Percentiles rank a stretch among this genome's conserved stretches.
These are phyloP conservation scores for Stomatorhinus walkeri DNA, from an alignment of 2,797 vertebrate genomes.

Conservation along the genomic window DNA sequence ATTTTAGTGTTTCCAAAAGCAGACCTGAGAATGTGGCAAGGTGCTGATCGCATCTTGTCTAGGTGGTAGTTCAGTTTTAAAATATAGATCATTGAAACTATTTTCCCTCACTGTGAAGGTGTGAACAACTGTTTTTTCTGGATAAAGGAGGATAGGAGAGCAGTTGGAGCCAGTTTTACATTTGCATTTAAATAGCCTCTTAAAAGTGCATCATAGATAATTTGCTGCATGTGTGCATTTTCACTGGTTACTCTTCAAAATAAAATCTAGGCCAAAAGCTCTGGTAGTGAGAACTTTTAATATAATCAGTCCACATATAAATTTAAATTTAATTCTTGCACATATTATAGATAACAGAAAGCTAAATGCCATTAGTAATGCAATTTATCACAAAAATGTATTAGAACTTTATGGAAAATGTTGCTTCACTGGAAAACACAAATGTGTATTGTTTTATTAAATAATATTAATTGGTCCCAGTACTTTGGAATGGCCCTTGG, in stretches of 20 bases:
- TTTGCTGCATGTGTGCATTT: background rate
- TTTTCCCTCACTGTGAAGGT: background rate
- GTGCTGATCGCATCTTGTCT: background rate
- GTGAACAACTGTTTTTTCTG: background rate
- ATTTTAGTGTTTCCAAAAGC: background rate
- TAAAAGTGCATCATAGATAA: background rate
- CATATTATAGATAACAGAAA: slow-evolving; percentile 1
- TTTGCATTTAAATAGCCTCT: background rate
- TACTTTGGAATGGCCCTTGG: background rate
- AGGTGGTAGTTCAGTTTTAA: background rate
- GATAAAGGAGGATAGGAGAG: background rate
- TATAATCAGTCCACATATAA: background rate
- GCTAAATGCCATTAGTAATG: background rate
- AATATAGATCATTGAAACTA: background rate
- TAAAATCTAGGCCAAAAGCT: background rate
- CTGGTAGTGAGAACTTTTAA: background rate
- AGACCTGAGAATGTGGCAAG: background rate
- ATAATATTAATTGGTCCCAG: background rate
- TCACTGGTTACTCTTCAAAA: background rate
- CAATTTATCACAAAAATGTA: background rate
- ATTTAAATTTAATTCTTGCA: background rate
- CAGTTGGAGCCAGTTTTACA: background rate
- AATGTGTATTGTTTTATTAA: background rate
- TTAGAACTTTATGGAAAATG: background rate
- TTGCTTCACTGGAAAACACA: background rate